These are phyloP conservation scores for Zeus faber DNA, from an alignment of 2,113 vertebrate species.

Conservation along the genomic window DNA sequence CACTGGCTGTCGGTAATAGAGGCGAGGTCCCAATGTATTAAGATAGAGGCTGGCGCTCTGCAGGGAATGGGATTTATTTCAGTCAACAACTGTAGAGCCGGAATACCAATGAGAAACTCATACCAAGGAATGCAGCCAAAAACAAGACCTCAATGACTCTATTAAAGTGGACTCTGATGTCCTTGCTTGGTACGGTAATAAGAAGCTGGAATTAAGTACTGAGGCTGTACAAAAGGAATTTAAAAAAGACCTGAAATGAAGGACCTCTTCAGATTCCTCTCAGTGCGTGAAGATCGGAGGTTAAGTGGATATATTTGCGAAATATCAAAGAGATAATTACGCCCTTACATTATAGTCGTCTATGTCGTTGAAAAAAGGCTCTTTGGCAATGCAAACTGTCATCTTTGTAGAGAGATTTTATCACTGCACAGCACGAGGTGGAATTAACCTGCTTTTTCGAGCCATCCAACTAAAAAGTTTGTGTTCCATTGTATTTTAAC, in stretches of 20 bases:
- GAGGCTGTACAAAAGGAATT: constrained; percentile 13
- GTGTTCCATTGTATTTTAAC: too few relatives aligned
- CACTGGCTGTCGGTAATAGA: constrained; percentile 10
- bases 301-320: constrained; percentile 36
- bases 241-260: constrained; percentile 15
- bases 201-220: constrained; percentile 37
- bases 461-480: too few relatives aligned
- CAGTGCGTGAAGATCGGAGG: constrained; percentile 24
- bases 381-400: constrained; percentile 3
- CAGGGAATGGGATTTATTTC: constrained; percentile 20
- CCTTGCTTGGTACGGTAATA: constrained; percentile 29
- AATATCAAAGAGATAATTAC: constrained; percentile 44
- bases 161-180: constrained; percentile 35
- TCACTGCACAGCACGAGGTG: too few relatives aligned
- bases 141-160: constrained; percentile 38
- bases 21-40: constrained; percentile 13
- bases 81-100: constrained; percentile 14
- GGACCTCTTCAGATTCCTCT: constrained; percentile 27
- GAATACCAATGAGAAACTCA: constrained; percentile 50
- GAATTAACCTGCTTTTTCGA: too few relatives aligned
- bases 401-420: too few relatives aligned
- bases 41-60: constrained; percentile 9
- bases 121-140: constrained; percentile 35
- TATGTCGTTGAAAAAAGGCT: constrained; percentile 12
- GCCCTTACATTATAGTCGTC: constrained; percentile 25